Evolutionary conservation across 2,113 vertebrate species (phyloP), one percentile per base, ranked within the genome.

Genomic region (Centropus bengalensis): DNA sequence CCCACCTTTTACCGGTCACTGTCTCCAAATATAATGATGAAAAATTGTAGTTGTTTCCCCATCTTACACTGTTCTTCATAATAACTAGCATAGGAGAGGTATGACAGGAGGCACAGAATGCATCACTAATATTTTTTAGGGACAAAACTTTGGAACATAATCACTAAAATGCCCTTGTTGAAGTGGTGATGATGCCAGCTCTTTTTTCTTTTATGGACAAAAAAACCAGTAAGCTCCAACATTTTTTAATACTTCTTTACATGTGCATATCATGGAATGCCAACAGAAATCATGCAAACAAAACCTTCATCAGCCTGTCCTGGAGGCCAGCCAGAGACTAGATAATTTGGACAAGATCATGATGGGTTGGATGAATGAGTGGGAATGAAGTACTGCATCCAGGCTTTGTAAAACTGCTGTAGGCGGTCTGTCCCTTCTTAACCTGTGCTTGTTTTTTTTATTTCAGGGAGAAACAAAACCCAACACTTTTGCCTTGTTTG

Each of bases 241-340:
- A 55, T 56, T 77, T 94, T 95, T 88, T 67, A 86, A 56, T 81
- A 44, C 8, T 89, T 55, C 60, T 73, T 83, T 89, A 60, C 77
- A 89, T 79, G 58, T 24, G 78, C 24, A 3, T 62, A 71, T 49
- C 52, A 86, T 54, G 44, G 52, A 93, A 88, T 42, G 70, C 81
- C 81, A 97, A 84, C 85, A 56, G 76, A 91, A 92, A 91, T 87
- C 66, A 62, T 66, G 58, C 83, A 94, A 96, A 93, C 66, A 89
- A 96, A 94, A 60, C 66, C 66, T 68, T 93, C 81, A 91, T 76
- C 93, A 95, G 86, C 59, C 81, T 91, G 77, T 73, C 69, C 91
- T 94, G 86, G 94, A 95, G 83, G 77, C 49, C 91, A 92, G 94
- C 88, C 94, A 94, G 86, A 64, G 69, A 68, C 68, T 30, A 54